Base-by-base conservation (phyloP, 2,888 invertebrate genomes). In the Parnassius mnemosyne region DNA sequence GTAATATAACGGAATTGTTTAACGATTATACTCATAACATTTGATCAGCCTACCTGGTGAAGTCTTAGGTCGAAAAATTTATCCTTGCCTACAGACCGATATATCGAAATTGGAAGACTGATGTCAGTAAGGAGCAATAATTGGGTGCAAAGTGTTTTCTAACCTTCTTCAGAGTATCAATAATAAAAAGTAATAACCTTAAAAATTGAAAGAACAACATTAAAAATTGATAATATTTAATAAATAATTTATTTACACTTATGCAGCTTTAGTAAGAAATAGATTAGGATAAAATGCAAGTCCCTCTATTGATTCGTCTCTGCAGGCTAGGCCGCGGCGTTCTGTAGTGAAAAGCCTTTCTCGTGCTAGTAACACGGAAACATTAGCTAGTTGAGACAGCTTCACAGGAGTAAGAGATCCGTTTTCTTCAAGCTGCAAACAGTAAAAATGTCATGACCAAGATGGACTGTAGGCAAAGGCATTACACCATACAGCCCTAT, bases 231-330 rank as follows among this genome's bases (percentile, higher is more conserved):
- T 67, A 34, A 69, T 73, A 68, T 71, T 69, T 70, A 69, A 63
- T 63, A 53, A 66, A 60, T 67, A 66, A 60, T 51, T 43, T 34
- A 34, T 34, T 34, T 66, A 71, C 57, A 69, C 66, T 74, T 72
- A 81, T 46, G 73, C 41, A 44, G 58, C 74, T 73, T 85, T 88
- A 82, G 72, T 85, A 51, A 97, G 86, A 85, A 99, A 97, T 64
- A 94, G 86, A 92, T 99, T 99, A 0, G 97, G 96, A 89, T 97
- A 99, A 88, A 99, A 99, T 64, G 96, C 93, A 50, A 99, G 89
- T 10, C 99, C 99, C 89, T 99, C 98, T 62, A 98, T 96, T 0
- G 97, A 96, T 81, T 99, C 99, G 87, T 99, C 99, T 62, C 99
- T 93, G 79, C 99, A 99, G 3, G 97, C 94, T 74, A 94, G 93